phyloP scores from a whole-genome alignment of 1,140 invertebrate species.

The Solenopsis fugax region DNA sequence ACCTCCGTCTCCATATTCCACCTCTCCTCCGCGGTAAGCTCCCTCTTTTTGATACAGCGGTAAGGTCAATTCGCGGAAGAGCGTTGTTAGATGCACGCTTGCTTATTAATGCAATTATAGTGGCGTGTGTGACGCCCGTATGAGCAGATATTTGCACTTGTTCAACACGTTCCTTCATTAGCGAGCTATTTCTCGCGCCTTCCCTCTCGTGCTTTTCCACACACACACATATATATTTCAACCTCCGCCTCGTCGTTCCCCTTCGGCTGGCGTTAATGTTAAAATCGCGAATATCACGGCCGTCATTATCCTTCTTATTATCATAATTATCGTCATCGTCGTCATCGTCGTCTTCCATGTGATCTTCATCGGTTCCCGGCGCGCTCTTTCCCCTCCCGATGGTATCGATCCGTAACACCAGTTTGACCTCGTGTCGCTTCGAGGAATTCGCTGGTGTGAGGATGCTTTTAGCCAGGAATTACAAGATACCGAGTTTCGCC shows the following conservation, averaged over 20 bases:
- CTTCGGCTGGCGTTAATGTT: slow-evolving; percentile 2
- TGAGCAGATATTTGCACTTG: slow-evolving; percentile 27
- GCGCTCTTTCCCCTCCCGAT: slow-evolving; percentile 1
- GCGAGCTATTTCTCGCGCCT: slow-evolving; percentile 14
- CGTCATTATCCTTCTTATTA: slow-evolving; percentile 46
- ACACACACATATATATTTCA: background rate
- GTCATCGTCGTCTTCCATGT: slow-evolving; percentile 28
- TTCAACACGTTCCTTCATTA: slow-evolving; percentile 55
- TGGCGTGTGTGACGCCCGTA: slow-evolving; percentile 51
- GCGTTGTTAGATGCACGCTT: slow-evolving; percentile 56
- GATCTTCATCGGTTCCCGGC: slow-evolving; percentile 10
- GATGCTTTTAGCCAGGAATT: slow-evolving; percentile 44
- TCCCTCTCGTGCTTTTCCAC: background rate
- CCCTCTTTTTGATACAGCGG: background rate
- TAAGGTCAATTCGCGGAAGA: slow-evolving; percentile 54
- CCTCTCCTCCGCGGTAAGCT: background rate
- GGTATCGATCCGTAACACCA: slow-evolving; percentile 56
- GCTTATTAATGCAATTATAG: slow-evolving; percentile 73
- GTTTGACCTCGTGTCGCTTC: slow-evolving; percentile 60
- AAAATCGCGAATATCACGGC: slow-evolving; percentile 29
- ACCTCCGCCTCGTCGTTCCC: background rate
- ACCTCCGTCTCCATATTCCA: background rate
- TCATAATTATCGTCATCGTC: slow-evolving; percentile 51
- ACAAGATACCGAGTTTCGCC: slow-evolving; percentile 26
- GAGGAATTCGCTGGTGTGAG: slow-evolving; percentile 24